Conservation (phyloP, 2,888 invertebrate species). For the Melangyna quadrimaculata region DNA sequence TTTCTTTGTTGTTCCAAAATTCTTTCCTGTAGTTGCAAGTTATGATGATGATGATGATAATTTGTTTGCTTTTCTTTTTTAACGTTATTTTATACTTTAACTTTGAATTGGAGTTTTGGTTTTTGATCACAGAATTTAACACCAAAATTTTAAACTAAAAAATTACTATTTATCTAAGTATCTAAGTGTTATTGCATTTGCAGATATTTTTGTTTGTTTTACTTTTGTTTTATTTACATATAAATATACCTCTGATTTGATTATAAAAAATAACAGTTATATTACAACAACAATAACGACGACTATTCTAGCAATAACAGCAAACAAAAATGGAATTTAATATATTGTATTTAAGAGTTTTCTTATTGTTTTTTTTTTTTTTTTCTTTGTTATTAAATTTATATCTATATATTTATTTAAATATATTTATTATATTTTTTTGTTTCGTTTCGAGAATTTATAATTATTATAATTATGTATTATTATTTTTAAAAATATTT, state of each 20-base stretch:
- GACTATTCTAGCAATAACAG: slow-evolving; percentile 67
- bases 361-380: slow-evolving; percentile 19
- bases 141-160: slow-evolving; percentile 67
- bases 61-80: not conserved
- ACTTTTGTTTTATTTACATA: slow-evolving; percentile 61
- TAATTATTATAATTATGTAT: slow-evolving; percentile 15
- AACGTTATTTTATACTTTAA: slow-evolving; percentile 27
- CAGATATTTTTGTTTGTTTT: slow-evolving; percentile 32
- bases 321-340: slow-evolving; percentile 52
- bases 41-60: slow-evolving; percentile 1
- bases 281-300: slow-evolving; percentile 67
- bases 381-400: not conserved
- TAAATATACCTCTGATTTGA: slow-evolving; percentile 68
- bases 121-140: slow-evolving; percentile 71
- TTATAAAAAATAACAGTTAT: slow-evolving; percentile 72
- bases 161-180: slow-evolving; percentile 47
- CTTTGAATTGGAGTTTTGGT: slow-evolving; percentile 67
- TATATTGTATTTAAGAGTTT: slow-evolving; percentile 27
- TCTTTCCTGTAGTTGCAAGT: slow-evolving; percentile 39
- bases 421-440: slow-evolving; percentile 46
- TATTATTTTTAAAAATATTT: slow-evolving; percentile 46
- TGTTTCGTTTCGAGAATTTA: slow-evolving; percentile 36
- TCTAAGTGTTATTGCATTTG: slow-evolving; percentile 59
- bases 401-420: slow-evolving; percentile 1
- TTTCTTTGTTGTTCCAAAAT: not conserved